These are phyloP conservation scores for Harlomillsia oculata DNA, from an alignment of 1,140 invertebrate genomes.

Conservation along the genomic window DNA sequence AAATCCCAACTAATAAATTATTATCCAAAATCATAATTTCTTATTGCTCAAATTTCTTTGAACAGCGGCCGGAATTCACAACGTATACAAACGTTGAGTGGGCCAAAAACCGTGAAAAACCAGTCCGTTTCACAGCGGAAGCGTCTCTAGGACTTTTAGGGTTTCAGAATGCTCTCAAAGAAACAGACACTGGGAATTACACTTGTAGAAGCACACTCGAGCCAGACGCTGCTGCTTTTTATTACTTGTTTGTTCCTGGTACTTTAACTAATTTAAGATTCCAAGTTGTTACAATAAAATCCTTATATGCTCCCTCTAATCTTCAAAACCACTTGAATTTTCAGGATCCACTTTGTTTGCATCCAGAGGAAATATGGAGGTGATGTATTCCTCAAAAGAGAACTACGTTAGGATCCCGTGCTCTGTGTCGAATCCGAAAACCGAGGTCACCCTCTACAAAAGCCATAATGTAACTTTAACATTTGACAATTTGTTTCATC, in stretches of 20 bases:
- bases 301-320: not conserved
- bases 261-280: too few relatives aligned
- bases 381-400: constrained; percentile 10
- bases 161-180: not conserved
- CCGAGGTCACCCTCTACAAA: constrained; percentile 17
- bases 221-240: not conserved
- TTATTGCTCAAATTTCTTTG: not conserved
- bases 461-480: constrained; percentile 14
- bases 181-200: constrained; percentile 19
- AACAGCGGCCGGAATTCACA: constrained; percentile 7
- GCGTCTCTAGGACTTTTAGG: not conserved
- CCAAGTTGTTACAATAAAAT: too few relatives aligned
- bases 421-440: constrained; percentile 15
- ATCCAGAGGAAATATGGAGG: not conserved
- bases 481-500: not conserved
- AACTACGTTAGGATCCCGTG: constrained; percentile 20
- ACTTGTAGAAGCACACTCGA: constrained; percentile 17
- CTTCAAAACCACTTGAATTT: not conserved
- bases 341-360: constrained; percentile 18
- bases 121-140: constrained; percentile 11
- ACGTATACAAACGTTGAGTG: constrained; percentile 12
- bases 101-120: not conserved
- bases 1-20: not conserved
- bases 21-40: not conserved
- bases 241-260: constrained; percentile 31